These are phyloP conservation scores for Eumerus sabulonum DNA, from an alignment of 2,888 invertebrate genomes.

Conservation along the genomic window DNA sequence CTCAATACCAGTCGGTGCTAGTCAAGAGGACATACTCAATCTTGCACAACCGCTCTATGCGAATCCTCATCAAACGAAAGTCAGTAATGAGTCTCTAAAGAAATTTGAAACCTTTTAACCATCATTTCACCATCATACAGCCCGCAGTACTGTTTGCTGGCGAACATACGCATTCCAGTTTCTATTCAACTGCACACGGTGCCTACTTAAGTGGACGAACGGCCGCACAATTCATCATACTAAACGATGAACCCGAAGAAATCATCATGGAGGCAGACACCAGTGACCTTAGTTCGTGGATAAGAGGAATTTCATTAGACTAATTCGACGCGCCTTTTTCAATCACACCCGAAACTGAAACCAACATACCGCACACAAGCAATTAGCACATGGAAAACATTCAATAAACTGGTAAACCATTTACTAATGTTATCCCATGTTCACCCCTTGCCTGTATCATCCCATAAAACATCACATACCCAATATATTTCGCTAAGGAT, in stretches of 20 bases:
- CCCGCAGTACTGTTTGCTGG: constrained; percentile 94
- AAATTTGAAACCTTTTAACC: too few relatives aligned
- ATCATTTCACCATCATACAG: constrained; percentile 79
- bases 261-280: constrained; percentile 87
- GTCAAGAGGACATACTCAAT: constrained; percentile 92
- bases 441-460: constrained; percentile 7
- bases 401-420: background rate
- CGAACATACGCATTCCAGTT: constrained; percentile 96
- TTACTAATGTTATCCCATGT: constrained; percentile 30
- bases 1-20: constrained; percentile 92
- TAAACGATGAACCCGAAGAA: constrained; percentile 83
- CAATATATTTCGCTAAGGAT: constrained; percentile 4
- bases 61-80: constrained; percentile 86
- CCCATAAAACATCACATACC: background rate
- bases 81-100: constrained; percentile 76
- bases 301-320: constrained; percentile 90
- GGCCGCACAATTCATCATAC: constrained; percentile 87
- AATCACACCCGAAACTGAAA: constrained; percentile 2
- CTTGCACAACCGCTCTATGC: constrained; percentile 90
- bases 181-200: constrained; percentile 97
- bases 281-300: constrained; percentile 92
- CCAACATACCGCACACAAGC: constrained; percentile 36
- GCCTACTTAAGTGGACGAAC: constrained; percentile 93
- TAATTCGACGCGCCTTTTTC: constrained; percentile 73
- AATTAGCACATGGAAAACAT: constrained; percentile 2